phyloP scores from a whole-genome alignment of 2,797 vertebrate genomes.

The Rhincodon typus region DNA sequence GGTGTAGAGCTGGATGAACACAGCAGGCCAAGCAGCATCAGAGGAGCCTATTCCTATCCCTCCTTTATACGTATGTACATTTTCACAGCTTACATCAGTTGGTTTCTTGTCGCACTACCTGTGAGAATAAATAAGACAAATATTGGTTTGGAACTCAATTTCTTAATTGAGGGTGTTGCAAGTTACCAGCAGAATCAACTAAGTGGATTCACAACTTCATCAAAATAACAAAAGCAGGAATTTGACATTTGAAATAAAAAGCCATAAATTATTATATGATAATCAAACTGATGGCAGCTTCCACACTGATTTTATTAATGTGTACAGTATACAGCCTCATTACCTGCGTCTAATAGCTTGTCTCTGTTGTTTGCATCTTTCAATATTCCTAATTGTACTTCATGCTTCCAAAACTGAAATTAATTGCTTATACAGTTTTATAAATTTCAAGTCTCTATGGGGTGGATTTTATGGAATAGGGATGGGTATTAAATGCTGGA shows the following conservation, averaged over 20 bases:
- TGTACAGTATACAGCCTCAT: background rate
- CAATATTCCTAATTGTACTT: background rate
- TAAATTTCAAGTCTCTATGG: background rate
- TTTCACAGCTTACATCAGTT: background rate
- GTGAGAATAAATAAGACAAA: background rate
- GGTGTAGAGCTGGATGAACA: no score
- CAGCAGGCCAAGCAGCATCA: no score
- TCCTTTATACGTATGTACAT: no score
- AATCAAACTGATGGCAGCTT: background rate
- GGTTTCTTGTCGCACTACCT: background rate
- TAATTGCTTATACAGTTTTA: no score
- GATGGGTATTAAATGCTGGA: no score
- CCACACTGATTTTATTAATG: background rate
- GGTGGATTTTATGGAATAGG: no score
- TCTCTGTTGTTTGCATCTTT: background rate
- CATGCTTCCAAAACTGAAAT: background rate
- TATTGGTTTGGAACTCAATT: background rate
- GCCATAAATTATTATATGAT: background rate
- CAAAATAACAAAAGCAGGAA: background rate
- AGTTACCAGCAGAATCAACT: background rate
- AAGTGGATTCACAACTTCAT: background rate
- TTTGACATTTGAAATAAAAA: background rate
- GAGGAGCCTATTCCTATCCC: no score
- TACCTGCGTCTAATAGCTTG: background rate
- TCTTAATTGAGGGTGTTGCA: background rate